phyloP scores from a whole-genome alignment of 2,113 vertebrate species.

The Cyphomyrus plagiostoma region DNA sequence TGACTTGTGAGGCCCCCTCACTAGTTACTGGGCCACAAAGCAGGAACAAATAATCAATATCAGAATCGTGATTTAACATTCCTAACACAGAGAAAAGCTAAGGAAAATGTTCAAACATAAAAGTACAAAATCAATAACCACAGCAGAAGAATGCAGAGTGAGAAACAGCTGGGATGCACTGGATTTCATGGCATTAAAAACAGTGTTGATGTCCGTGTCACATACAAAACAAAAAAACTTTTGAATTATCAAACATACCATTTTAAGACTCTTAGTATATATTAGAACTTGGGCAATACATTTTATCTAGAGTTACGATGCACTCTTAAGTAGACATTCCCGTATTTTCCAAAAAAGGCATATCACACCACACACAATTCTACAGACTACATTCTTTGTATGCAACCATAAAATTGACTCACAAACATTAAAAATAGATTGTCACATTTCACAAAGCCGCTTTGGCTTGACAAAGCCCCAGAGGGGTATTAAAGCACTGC shows the following conservation, averaged over 20 bases:
- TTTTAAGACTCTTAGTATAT: background rate
- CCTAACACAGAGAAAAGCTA: background rate
- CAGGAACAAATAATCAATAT: background rate
- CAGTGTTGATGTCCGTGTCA: background rate
- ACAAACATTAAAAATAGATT: background rate
- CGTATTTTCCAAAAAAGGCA: background rate
- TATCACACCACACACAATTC: background rate
- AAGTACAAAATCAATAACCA: background rate
- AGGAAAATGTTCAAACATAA: background rate
- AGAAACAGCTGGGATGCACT: background rate
- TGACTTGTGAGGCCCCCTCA: background rate
- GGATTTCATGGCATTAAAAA: background rate
- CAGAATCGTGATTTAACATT: background rate
- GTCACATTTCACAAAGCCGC: background rate
- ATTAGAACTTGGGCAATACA: background rate
- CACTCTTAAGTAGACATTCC: background rate
- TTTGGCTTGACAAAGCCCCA: background rate
- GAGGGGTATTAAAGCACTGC: background rate
- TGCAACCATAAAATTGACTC: background rate
- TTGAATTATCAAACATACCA: slow-evolving; percentile 1
- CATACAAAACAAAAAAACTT: background rate
- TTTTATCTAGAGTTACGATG: background rate
- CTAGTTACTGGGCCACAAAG: background rate
- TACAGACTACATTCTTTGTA: background rate
- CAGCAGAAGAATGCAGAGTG: background rate